Evolutionary conservation across 2,797 vertebrate genomes (phyloP), one percentile per base, ranked within the genome.

Genomic region (Sebastes miniatus): DNA sequence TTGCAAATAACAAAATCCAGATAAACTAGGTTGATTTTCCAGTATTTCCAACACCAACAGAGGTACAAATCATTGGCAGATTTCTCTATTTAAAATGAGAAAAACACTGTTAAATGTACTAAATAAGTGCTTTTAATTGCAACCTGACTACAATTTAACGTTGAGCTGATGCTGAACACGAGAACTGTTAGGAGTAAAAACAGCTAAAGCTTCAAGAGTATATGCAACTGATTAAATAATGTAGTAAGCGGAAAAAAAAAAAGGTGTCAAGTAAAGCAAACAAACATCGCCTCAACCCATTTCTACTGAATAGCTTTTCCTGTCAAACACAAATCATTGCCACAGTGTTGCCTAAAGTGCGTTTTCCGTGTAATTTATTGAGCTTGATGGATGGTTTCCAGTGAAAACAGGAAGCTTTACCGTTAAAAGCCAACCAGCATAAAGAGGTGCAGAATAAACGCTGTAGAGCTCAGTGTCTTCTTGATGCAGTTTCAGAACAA

Each of bases 321-420:
- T 81, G 80, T 82, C 84, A 73, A 84, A 86, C 24, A 77, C 31
- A 83, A 69, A 91, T 83, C 9, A 83, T 9, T 36, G 63, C 50
- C 58, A 6, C 29, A n/a, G 20, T n/a, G 52, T 39, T 52, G 66
- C 72, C 39, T 54, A 18, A 39, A 85, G 59, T 62, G 74, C 27
- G 3, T 50, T 50, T 2, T 63, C 54, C 0, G 4, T 36, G 61
- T 76, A n/a, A 80, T 87, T 79, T 68, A 75, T 65, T 47, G 47
- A 22, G 14, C 24, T 11, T 31, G 72, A 84, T 70, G 6, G 62
- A 84, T 32, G 24, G 73, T 66, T 79, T 81, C 25, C 34, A 64
- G 31, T 77, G 63, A 73, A 50, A 78, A 58, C 59, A 73, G 77
- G 64, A 83, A 69, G 79, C 80, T 50, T 83, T 20, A 63, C 64